Evolutionary conservation across 2,797 vertebrate genomes (phyloP), one percentile per base, ranked within the genome.

Genomic region (Alca torda): DNA sequence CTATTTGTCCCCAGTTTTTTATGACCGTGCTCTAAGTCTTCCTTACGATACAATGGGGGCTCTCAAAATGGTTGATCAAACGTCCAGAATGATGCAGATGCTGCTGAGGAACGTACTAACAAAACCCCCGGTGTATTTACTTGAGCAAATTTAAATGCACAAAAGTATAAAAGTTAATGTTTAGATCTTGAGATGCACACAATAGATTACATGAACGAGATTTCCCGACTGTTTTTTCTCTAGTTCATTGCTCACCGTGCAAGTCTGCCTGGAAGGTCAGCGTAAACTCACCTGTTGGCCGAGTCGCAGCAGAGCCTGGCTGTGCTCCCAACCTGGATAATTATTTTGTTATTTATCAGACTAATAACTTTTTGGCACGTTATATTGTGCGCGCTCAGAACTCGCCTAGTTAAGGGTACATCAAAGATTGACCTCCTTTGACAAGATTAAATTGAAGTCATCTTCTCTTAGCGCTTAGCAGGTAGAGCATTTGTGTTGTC

Each of bases 381-480:
- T 76, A 23, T 30, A 43, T 60, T 72, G 25, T 83, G 45, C 13
- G 4, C 48, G 57, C 37, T 76, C 54, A 81, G 60, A 91, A 89
- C 15, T 77, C 81, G 68, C 68, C 78, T 76, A 87, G 86, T 89
- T 96, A 89, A 96, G 88, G 94, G 96, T 93, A 41, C 60, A 74
- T 51, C 80, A 95, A 91, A 96, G 48, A 87, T 82, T 94, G 96
- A 96, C 93, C 87, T 96, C n/a, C 79, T 64, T 20, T 95, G 95
- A 95, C 91, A 95, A 92, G 96, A 97, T 78, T 81, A 96, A 97
- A 97, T 85, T 94, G 95, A 97, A 97, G 70, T 95, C 0, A 24
- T 98, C 97, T 97, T 95, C 90, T 96, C 33, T 92, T 31, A 30
- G 79, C 70, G 48, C 60, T 91, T 89, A 93, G 77, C n/a, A 48